Evolutionary conservation across 2,113 vertebrate species (phyloP).

Genomic region (Panthera uncia): DNA sequence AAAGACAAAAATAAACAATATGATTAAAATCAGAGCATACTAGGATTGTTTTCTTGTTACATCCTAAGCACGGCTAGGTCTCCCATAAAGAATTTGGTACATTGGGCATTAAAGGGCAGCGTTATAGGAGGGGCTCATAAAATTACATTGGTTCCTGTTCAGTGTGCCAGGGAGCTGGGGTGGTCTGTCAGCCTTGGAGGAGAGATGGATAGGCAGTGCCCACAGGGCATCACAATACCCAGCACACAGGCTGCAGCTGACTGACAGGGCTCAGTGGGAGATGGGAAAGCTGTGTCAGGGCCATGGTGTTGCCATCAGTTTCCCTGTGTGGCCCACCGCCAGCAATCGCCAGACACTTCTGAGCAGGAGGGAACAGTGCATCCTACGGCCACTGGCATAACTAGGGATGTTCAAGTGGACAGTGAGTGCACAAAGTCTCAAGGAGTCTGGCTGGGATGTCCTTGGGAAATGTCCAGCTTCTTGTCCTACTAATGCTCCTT

Average conservation of each 20-base stretch:
- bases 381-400: background rate
- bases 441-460: background rate
- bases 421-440: background rate
- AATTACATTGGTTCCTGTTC: background rate
- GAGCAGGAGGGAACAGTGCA: background rate
- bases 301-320: background rate
- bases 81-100: constrained; percentile 9
- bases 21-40: background rate
- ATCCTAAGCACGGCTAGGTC: background rate
- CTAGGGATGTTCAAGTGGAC: background rate
- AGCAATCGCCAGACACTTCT: background rate
- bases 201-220: background rate
- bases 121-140: background rate
- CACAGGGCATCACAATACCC: background rate
- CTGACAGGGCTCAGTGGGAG: too few species aligned
- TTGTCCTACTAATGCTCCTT: background rate
- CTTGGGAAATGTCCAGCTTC: background rate
- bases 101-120: background rate
- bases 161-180: background rate
- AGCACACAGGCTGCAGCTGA: background rate
- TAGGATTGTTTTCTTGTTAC: background rate
- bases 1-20: constrained; percentile 33
- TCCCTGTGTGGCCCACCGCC: background rate
- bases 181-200: background rate
- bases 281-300: background rate